These are phyloP conservation scores for Iselma pallidipennis DNA, from an alignment of 2,888 invertebrate species.

Conservation along the genomic window DNA sequence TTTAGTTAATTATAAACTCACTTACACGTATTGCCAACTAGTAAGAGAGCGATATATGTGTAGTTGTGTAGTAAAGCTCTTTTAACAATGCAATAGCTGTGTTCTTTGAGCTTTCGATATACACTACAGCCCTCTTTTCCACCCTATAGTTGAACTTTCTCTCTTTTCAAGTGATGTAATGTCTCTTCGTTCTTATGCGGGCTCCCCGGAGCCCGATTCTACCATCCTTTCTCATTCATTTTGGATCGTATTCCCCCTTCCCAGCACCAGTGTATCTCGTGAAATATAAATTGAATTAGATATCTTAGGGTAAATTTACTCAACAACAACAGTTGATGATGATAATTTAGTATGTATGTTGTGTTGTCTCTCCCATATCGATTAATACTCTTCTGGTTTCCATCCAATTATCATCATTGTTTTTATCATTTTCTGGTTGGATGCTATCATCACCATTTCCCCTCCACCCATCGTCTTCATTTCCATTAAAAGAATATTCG, in stretches of 20 bases:
- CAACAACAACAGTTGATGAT: no score
- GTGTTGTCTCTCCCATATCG: no score
- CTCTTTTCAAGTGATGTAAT: neutral
- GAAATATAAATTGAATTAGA: slow-evolving; percentile 29
- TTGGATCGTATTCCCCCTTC: neutral
- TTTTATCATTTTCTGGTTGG: no score
- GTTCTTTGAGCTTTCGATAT: neutral
- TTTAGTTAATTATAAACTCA: neutral
- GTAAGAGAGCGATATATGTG: neutral
- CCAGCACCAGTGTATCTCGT: slow-evolving; percentile 13
- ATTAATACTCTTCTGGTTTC: no score
- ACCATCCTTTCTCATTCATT: slow-evolving; percentile 10
- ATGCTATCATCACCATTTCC: no score
- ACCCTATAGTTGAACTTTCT: neutral
- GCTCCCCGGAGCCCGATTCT: slow-evolving; percentile 17
- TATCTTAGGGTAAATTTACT: slow-evolving; percentile 23
- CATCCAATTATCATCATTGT: no score
- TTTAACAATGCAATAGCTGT: neutral
- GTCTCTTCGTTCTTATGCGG: slow-evolving; percentile 12
- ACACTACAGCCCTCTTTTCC: neutral
- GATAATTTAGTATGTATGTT: no score
- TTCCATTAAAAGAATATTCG: neutral
- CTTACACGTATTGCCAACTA: neutral
- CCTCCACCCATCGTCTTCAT: neutral
- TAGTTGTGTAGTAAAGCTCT: neutral